Conservation (phyloP, 2,797 vertebrate species). For the Malurus leucopterus region DNA sequence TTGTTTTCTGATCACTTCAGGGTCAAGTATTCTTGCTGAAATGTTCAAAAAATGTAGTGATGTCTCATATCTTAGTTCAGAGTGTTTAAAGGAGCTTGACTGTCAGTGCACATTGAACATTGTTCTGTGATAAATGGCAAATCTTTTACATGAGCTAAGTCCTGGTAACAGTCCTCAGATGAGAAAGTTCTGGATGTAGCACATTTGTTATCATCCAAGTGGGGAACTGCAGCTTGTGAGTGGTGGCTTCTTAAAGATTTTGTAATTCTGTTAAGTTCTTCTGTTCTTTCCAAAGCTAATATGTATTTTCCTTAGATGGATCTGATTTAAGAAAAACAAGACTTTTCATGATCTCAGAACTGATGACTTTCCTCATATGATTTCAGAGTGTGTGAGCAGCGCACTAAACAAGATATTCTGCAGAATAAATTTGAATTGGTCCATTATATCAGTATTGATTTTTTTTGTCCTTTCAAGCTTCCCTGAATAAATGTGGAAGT, state of each 20-base stretch:
- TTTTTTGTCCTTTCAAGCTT: constrained; percentile 47
- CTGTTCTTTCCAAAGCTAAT: background rate
- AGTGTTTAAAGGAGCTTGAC: background rate
- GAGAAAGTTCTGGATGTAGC: background rate
- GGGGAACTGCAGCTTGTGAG: background rate
- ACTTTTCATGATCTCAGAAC: constrained; percentile 2
- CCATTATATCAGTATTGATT: constrained; percentile 54
- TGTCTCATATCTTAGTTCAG: background rate
- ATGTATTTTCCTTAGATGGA: constrained; percentile 3
- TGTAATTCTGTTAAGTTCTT: constrained; percentile 12
- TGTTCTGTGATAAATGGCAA: background rate
- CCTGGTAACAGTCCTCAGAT: background rate
- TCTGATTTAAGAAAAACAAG: constrained; percentile 44
- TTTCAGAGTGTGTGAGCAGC: constrained; percentile 30
- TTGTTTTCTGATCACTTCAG: background rate
- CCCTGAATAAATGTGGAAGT: constrained; percentile 59
- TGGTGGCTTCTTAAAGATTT: constrained; percentile 48
- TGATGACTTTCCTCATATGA: constrained; percentile 21
- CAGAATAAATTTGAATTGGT: constrained; percentile 41
- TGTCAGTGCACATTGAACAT: background rate
- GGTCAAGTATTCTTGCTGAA: background rate
- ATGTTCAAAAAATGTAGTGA: background rate
- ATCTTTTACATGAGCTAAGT: background rate
- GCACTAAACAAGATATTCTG: constrained; percentile 22
- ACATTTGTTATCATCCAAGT: background rate